A percentile compares a stretch with the other conserved stretches of the same genome.
phyloP scores from a whole-genome alignment of 2,113 vertebrate genomes.

The Oreochromis niloticus region DNA sequence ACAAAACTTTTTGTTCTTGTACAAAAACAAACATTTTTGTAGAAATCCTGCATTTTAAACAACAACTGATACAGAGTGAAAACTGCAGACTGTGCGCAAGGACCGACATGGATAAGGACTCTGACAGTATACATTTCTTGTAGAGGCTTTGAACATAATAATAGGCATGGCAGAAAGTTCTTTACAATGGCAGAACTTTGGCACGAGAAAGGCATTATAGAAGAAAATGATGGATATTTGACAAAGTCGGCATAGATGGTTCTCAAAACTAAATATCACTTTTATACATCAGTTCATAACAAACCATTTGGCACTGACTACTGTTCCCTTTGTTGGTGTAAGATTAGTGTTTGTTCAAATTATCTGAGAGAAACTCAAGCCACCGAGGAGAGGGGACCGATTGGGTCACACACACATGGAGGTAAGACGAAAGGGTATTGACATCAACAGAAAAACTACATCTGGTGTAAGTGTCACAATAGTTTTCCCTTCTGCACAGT shows the following conservation, averaged over 20 bases:
- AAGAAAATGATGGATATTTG: slow-evolving; percentile 43
- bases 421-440: slow-evolving; percentile 57
- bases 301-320: slow-evolving; percentile 53
- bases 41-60: slow-evolving; percentile 96
- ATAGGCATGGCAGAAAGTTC: slow-evolving; percentile 53
- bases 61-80: slow-evolving; percentile 64
- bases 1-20: slow-evolving; percentile 93
- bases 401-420: slow-evolving; percentile 49
- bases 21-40: slow-evolving; percentile 93
- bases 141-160: slow-evolving; percentile 46
- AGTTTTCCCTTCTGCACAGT: slow-evolving; percentile 40
- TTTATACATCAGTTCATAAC: slow-evolving; percentile 51
- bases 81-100: slow-evolving; percentile 20
- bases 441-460: slow-evolving; percentile 68
- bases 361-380: slow-evolving; percentile 31
- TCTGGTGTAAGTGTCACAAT: slow-evolving; percentile 58
- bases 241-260: slow-evolving; percentile 53
- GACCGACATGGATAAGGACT: slow-evolving; percentile 10
- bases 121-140: slow-evolving; percentile 37
- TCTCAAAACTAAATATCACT: slow-evolving; percentile 45
- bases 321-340: slow-evolving; percentile 5
- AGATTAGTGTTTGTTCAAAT: slow-evolving; percentile 36
- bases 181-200: slow-evolving; percentile 64
- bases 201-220: slow-evolving; percentile 62
- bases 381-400: slow-evolving; percentile 31